Conservation (phyloP, 1,140 invertebrate genomes). For the Goniozus legneri region DNA sequence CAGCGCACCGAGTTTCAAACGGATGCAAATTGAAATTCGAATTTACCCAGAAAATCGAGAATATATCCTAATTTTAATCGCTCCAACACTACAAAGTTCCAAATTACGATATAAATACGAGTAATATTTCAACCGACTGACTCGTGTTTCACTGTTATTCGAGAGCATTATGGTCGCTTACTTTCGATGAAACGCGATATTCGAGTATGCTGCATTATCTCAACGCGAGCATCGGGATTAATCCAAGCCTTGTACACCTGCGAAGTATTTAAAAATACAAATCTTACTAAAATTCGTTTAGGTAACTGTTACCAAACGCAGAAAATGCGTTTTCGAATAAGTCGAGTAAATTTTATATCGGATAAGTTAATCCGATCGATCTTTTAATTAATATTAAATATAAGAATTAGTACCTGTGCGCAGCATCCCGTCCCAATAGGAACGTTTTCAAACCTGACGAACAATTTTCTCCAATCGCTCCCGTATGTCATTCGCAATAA, state of each 20-base stretch:
- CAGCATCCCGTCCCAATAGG: slow-evolving; percentile 57
- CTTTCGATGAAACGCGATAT: slow-evolving; percentile 17
- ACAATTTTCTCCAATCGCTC: slow-evolving; percentile 40
- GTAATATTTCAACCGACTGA: too few relatives aligned
- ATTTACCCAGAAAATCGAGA: slow-evolving; percentile 13
- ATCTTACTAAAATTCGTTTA: too few relatives aligned
- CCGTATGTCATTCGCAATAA: slow-evolving; percentile 41
- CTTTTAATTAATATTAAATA: background rate
- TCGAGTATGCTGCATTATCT: slow-evolving; percentile 6
- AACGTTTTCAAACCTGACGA: slow-evolving; percentile 39
- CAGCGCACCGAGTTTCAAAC: too few relatives aligned
- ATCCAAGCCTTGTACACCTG: slow-evolving; percentile 55
- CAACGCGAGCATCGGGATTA: slow-evolving; percentile 16
- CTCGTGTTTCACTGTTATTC: too few relatives aligned
- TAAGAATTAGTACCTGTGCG: slow-evolving; percentile 54
- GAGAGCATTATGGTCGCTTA: too few relatives aligned
- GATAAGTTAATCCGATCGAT: too few relatives aligned
- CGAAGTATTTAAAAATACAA: too few relatives aligned
- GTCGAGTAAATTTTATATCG: too few relatives aligned
- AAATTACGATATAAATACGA: too few relatives aligned
- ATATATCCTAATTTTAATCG: slow-evolving; percentile 17
- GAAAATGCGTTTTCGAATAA: too few relatives aligned
- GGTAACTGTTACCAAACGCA: too few relatives aligned
- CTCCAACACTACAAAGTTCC: slow-evolving; percentile 21
- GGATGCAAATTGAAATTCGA: too few relatives aligned